Evolutionary conservation across 2,888 invertebrate genomes (phyloP), one percentile per base, ranked within the genome.

Genomic region (Syrista parreyssii): DNA sequence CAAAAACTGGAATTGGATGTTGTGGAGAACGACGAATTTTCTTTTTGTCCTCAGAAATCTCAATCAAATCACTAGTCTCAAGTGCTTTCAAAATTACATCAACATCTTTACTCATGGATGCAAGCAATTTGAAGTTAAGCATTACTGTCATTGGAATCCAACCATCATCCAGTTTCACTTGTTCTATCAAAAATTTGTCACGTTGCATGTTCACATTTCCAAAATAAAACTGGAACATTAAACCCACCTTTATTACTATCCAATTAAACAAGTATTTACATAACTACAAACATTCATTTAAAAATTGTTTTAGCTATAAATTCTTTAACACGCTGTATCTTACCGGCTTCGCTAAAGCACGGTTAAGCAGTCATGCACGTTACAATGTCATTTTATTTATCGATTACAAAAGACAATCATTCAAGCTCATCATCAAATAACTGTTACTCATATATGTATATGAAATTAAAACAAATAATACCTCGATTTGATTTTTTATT

Each of bases 101-200:
- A 0, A 92, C 83, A 85, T 98, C 96, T 1, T 92, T 94, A 0
- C 95, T 94, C 23, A 99, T 89, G 55, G 94, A 92, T 0, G 96
- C 94, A 33, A 99, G 93, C 33, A 98, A 94, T 91, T 98, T 98
- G 91, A 99, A 99, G 79, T 95, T 97, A 74, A 96, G 92, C 92
- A 99, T 94, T 0, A 96, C 94, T 0, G 95, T 94, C 73, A 99
- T 90, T 0, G 97, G 94, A 32, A 99, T 94, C 99, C 99, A 98
- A 3, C 97, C 99, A 76, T 98, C 96, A 84, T 98, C 96, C 82
- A 96, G 93, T 84, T 95, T 95, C 1, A 96, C 94, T 92, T 98
- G 96, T 80, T 97, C 96, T 85, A 95, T 94, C n/a, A 99, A 93
- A 90, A 99, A 99, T 91, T 97, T 98, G 91, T 99, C 99, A 79